Conservation (phyloP, 2,888 invertebrate genomes). For the Dendrolimus pini region DNA sequence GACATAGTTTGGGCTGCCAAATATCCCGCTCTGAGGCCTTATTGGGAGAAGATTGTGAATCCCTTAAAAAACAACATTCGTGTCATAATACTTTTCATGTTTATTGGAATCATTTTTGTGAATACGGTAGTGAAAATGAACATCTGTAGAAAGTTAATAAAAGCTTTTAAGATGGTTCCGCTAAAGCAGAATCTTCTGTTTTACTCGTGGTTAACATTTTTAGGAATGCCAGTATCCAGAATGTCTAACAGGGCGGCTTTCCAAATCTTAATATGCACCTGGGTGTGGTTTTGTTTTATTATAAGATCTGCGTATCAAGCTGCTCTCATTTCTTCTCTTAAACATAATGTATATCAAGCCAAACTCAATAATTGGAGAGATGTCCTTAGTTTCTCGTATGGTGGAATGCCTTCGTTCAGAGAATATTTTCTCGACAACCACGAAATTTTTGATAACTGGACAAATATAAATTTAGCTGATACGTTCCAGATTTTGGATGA, state of each 20-base stretch:
- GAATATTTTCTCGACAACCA: conserved; percentile 39
- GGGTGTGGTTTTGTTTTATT: conserved; percentile 45
- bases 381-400: conserved; percentile 30
- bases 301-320: conserved; percentile 47
- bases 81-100: conserved; percentile 28
- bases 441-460: conserved; percentile 35
- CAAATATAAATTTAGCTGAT: conserved; percentile 16
- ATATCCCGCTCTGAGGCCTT: conserved; percentile 27
- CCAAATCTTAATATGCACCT: conserved; percentile 29
- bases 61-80: conserved; percentile 34
- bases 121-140: conserved; percentile 27
- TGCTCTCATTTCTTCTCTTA: conserved; percentile 36
- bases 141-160: conserved; percentile 23
- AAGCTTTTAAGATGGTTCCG: conserved; percentile 22
- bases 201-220: conserved; percentile 41
- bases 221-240: conserved; percentile 36
- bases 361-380: conserved; percentile 27
- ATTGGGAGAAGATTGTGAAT: conserved; percentile 43
- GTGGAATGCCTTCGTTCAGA: conserved; percentile 29
- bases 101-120: conserved; percentile 30
- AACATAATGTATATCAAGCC: conserved; percentile 25
- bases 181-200: conserved; percentile 37
- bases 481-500: conserved; percentile 22
- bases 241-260: conserved; percentile 28
- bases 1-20: conserved; percentile 45